A percentile compares a stretch with the other conserved stretches of the same genome.
These are phyloP conservation scores for Rhagoletis pomonella DNA, from an alignment of 1,140 invertebrate genomes.

Conservation along the genomic window DNA sequence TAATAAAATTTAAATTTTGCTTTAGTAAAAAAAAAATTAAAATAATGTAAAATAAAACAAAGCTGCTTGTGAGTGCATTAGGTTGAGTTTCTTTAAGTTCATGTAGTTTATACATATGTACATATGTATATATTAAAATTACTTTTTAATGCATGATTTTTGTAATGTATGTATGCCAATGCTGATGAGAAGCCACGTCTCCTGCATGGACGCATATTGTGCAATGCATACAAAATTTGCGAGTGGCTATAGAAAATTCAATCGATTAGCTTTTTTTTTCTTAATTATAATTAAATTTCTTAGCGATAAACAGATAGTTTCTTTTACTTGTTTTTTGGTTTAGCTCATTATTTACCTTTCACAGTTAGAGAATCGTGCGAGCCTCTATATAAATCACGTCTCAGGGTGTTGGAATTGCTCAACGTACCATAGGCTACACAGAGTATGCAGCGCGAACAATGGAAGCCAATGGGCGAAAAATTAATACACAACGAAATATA, in stretches of 20 bases:
- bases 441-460: slow-evolving; percentile 57
- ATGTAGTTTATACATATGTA: background rate
- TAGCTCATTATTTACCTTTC: slow-evolving; percentile 75
- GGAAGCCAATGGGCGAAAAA: slow-evolving; percentile 63
- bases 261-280: background rate
- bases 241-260: too few relatives aligned
- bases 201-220: background rate
- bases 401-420: slow-evolving; percentile 79
- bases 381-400: slow-evolving; percentile 90
- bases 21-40: background rate
- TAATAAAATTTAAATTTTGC: background rate
- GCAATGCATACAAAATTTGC: background rate
- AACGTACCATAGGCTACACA: slow-evolving; percentile 70
- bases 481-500: slow-evolving; percentile 69
- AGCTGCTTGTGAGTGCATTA: background rate
- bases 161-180: background rate
- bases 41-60: background rate
- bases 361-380: slow-evolving; percentile 89
- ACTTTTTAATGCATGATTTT: background rate
- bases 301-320: background rate
- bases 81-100: background rate
- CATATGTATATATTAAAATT: background rate
- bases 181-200: too few relatives aligned
- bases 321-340: background rate
- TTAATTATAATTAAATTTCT: background rate